Evolutionary conservation across 2,888 invertebrate genomes (phyloP).

Genomic region (Noctuana brunneofusca): DNA sequence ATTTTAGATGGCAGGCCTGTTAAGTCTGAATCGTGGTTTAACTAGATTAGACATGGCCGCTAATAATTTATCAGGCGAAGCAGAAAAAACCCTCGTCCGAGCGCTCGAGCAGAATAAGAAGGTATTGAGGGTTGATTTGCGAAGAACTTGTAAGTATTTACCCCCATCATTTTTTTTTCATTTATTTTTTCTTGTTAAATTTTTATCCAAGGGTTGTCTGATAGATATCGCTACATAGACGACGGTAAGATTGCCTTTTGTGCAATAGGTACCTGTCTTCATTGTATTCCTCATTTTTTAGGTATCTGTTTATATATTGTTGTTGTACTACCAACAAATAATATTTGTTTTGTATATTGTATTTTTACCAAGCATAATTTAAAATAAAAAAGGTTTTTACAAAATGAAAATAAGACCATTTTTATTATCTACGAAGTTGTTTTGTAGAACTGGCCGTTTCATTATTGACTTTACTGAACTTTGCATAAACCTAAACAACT

Average conservation of each 20-base stretch:
- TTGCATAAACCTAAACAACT: too few relatives aligned
- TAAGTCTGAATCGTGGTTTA: conserved; percentile 79
- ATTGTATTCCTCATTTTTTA: too few relatives aligned
- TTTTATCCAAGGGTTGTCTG: too few relatives aligned
- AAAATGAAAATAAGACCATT: neutral
- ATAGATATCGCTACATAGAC: too few relatives aligned
- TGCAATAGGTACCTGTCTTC: too few relatives aligned
- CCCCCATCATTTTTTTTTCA: neutral
- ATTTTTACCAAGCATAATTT: neutral
- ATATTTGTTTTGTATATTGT: too few relatives aligned
- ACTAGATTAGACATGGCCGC: conserved; percentile 82
- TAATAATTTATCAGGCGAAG: conserved; percentile 83
- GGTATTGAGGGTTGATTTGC: conserved; percentile 64
- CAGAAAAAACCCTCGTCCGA: conserved; percentile 71
- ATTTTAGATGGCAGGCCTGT: conserved; percentile 75
- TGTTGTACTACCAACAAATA: too few relatives aligned
- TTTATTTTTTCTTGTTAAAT: neutral
- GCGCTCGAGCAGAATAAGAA: conserved; percentile 67
- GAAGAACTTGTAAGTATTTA: conserved; percentile 67
- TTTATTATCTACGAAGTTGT: neutral
- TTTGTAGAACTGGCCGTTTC: neutral
- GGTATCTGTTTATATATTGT: too few relatives aligned
- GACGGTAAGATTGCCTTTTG: too few relatives aligned
- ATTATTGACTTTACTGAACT: neutral
- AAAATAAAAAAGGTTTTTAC: neutral